These are phyloP conservation scores for Hydraecia micacea DNA, from an alignment of 2,888 invertebrate species.

Conservation along the genomic window DNA sequence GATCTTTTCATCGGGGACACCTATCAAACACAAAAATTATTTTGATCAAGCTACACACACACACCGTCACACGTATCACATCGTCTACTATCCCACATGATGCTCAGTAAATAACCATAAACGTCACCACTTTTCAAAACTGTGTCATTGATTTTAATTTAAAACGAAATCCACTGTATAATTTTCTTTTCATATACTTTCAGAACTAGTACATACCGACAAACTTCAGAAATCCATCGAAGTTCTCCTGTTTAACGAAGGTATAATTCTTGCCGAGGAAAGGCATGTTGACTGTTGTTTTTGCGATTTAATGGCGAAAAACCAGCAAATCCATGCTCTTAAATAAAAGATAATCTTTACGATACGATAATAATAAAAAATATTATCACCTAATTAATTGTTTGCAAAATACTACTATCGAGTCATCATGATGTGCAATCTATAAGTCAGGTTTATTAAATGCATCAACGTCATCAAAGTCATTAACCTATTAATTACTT, in stretches of 20 bases:
- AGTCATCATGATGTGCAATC: neutral
- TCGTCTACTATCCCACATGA: neutral
- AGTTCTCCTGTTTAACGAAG: slow-evolving; percentile 70
- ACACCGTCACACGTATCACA: no score
- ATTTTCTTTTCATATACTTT: neutral
- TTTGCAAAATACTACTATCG: neutral
- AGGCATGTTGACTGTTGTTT: slow-evolving; percentile 65
- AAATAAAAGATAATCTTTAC: slow-evolving; percentile 16
- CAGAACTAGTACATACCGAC: slow-evolving; percentile 63
- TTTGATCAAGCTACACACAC: neutral
- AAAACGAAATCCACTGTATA: no score
- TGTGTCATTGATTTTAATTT: neutral
- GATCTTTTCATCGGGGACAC: slow-evolving; percentile 19
- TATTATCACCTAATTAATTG: neutral
- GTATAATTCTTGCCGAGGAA: slow-evolving; percentile 71
- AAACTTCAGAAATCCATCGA: slow-evolving; percentile 69
- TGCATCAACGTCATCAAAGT: no score
- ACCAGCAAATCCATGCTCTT: slow-evolving; percentile 14
- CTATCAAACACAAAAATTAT: neutral
- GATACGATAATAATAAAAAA: slow-evolving; percentile 4
- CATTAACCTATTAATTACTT: neutral
- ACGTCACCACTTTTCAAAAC: neutral
- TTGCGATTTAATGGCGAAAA: neutral
- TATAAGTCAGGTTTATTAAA: neutral
- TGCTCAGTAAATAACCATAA: no score